Conservation (phyloP, 1,140 invertebrate species). For the Spodoptera frugiperda region DNA sequence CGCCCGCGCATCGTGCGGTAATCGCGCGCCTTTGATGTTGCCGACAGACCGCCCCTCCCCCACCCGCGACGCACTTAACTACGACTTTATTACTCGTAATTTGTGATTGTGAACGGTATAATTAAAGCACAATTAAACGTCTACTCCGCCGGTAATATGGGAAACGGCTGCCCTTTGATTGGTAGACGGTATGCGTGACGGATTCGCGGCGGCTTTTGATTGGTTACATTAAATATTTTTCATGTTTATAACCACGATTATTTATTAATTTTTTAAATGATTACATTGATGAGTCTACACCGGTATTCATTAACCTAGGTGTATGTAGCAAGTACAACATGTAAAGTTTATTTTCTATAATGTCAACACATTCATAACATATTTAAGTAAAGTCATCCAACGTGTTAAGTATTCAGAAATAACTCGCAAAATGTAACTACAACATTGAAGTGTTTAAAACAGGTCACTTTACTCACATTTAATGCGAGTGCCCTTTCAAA, state of each 20-base stretch:
- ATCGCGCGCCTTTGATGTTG: slow-evolving; percentile 62
- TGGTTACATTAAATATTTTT: slow-evolving; percentile 8
- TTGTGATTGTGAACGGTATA: slow-evolving; percentile 57
- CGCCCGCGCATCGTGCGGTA: slow-evolving; percentile 59
- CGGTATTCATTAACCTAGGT: too few species aligned
- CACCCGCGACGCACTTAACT: slow-evolving; percentile 34
- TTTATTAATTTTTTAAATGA: too few species aligned
- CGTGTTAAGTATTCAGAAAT: too few species aligned
- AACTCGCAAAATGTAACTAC: neutral
- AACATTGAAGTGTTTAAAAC: too few species aligned
- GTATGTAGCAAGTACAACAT: too few species aligned
- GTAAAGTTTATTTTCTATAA: too few species aligned
- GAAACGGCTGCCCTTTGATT: slow-evolving; percentile 19
- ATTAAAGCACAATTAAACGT: slow-evolving; percentile 54
- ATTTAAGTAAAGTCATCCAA: too few species aligned
- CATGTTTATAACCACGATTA: neutral
- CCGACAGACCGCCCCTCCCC: slow-evolving; percentile 42
- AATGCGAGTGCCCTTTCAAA: too few species aligned
- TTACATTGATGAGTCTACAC: too few species aligned
- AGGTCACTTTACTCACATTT: too few species aligned
- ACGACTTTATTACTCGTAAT: slow-evolving; percentile 60
- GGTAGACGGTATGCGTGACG: slow-evolving; percentile 13
- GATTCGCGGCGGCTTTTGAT: slow-evolving; percentile 8
- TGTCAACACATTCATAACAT: too few species aligned
- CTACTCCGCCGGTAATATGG: slow-evolving; percentile 10